phyloP scores from a whole-genome alignment of 2,797 vertebrate species.

The Hemibagrus guttatus region DNA sequence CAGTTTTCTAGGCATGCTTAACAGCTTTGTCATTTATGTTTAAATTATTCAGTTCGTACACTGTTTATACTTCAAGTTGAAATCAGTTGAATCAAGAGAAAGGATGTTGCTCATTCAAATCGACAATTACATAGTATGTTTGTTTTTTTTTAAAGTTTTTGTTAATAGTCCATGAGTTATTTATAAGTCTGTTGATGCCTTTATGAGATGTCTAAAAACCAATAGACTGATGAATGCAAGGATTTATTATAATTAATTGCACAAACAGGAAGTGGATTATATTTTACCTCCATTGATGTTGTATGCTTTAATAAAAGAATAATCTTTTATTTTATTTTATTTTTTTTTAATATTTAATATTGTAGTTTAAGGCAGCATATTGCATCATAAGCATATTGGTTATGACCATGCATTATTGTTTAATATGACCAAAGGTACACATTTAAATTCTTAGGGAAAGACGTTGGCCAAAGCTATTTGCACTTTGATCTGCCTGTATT shows the following conservation, averaged over 20 bases:
- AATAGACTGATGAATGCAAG: conserved; percentile 37
- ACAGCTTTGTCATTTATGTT: conserved; percentile 1
- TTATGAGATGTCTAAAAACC: conserved; percentile 52
- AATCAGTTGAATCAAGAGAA: background rate
- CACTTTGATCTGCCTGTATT: conserved; percentile 45
- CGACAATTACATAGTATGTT: conserved; percentile 25
- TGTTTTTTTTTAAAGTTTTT: conserved; percentile 2
- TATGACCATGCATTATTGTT: conserved; percentile 13
- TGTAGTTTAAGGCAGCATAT: background rate
- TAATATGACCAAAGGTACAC: conserved; percentile 47
- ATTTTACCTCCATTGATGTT: conserved; percentile 48
- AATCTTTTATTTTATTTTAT: too few species aligned
- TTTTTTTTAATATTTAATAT: background rate
- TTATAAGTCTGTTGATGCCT: conserved; percentile 54
- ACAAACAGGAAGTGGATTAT: conserved; percentile 31
- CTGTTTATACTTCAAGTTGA: background rate
- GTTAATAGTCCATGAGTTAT: conserved; percentile 48
- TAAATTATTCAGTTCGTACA: background rate
- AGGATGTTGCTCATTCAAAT: background rate
- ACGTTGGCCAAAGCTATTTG: conserved; percentile 47
- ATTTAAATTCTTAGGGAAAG: conserved; percentile 21
- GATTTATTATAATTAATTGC: conserved; percentile 41
- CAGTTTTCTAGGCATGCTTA: conserved; percentile 26
- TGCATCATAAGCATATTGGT: background rate
- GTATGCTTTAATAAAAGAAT: conserved; percentile 22